Evolutionary conservation across 2,797 vertebrate genomes (phyloP).

Genomic region (Ciconia nigra): DNA sequence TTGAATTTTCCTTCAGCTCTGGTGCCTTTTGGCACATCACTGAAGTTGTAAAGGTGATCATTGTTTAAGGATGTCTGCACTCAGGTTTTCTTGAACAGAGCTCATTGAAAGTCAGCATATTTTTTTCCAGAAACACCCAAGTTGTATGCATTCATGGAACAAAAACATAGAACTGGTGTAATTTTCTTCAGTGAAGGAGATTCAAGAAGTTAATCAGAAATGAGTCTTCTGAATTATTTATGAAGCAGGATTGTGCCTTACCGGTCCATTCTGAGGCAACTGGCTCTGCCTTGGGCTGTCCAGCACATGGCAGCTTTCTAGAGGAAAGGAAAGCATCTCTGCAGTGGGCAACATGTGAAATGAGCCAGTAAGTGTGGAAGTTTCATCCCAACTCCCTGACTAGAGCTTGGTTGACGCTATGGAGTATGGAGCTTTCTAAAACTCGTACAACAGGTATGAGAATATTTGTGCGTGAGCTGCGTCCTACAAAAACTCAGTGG

Average conservation of each 20-base stretch:
- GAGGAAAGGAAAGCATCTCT: not conserved
- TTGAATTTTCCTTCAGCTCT: not conserved
- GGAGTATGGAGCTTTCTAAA: not conserved
- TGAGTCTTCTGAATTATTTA: not conserved
- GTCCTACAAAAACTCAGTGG: not conserved
- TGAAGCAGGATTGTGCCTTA: not conserved
- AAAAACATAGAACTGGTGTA: not conserved
- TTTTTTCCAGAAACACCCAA: not conserved
- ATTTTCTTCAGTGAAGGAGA: not conserved
- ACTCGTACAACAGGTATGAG: not conserved
- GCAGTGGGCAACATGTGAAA: accelerated
- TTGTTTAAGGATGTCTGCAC: not conserved
- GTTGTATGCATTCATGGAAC: not conserved
- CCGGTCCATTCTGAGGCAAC: not conserved
- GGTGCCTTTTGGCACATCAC: not conserved
- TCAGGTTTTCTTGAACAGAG: not conserved
- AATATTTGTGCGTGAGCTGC: not conserved
- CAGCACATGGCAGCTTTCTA: not conserved
- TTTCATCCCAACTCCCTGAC: not conserved
- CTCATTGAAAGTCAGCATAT: not conserved
- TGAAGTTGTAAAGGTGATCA: not conserved
- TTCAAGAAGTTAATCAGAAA: not conserved
- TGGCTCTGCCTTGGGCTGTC: not conserved
- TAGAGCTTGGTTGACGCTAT: not conserved
- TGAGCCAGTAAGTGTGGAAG: not conserved